Conservation (phyloP, 2,113 vertebrate species). For the Pelobates fuscus region DNA sequence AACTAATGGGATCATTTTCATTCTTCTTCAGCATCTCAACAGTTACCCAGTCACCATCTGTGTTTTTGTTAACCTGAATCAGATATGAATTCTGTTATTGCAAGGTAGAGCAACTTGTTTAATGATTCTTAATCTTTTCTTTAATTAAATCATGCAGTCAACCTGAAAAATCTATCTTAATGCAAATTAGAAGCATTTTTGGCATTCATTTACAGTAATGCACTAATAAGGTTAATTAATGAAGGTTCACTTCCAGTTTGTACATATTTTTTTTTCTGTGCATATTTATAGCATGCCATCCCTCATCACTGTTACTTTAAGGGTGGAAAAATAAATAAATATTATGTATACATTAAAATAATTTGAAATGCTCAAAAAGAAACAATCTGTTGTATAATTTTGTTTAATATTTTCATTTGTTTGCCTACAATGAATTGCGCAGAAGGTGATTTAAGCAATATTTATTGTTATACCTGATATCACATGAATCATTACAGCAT, state of each 20-base stretch:
- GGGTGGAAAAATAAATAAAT: conserved; percentile 68
- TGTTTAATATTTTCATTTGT: too few species aligned
- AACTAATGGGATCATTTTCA: conserved; percentile 99
- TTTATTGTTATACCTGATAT: too few species aligned
- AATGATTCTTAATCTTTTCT: conserved; percentile 99
- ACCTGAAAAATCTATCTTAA: conserved; percentile 99
- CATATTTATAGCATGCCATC: conserved; percentile 89
- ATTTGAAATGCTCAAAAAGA: background rate
- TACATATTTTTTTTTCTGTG: conserved; percentile 92
- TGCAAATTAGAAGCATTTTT: conserved; percentile 99
- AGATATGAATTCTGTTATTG: conserved; percentile 98
- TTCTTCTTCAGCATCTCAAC: conserved; percentile 98
- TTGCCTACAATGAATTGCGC: too few species aligned
- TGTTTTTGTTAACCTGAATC: conserved; percentile 99
- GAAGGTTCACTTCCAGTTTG: conserved; percentile 99
- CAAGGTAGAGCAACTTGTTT: conserved; percentile 99
- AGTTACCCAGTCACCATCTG: conserved; percentile 99
- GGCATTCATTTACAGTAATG: conserved; percentile 99
- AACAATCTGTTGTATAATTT: too few species aligned
- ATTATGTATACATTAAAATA: conserved; percentile 66
- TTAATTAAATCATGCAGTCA: conserved; percentile 99
- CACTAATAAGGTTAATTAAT: conserved; percentile 99
- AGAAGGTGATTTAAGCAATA: too few species aligned
- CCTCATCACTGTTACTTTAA: conserved; percentile 81
- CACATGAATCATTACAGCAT: too few species aligned